Evolutionary conservation across 2,113 vertebrate species (phyloP).

Genomic region (Crotalus horridus): DNA sequence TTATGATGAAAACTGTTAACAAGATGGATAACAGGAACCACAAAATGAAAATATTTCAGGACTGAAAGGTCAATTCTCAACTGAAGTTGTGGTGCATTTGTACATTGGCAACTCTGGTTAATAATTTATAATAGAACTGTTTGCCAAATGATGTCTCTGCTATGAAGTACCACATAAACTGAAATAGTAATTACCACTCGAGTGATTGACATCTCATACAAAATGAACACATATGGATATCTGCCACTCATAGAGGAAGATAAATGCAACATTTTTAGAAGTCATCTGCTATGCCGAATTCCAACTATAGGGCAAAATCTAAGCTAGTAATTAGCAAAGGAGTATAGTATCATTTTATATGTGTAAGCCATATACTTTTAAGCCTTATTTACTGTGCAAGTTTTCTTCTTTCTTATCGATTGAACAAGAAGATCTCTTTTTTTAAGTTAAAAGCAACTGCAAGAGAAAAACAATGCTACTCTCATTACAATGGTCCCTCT

Average conservation of each 20-base stretch:
- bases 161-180: neutral
- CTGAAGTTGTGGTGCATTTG: fast-evolving
- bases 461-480: neutral
- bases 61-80: neutral
- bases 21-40: fast-evolving
- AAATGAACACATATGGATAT: neutral
- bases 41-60: fast-evolving
- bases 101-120: neutral
- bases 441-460: neutral
- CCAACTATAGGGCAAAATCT: neutral
- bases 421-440: neutral
- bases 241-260: neutral
- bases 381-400: neutral
- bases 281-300: neutral
- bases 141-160: neutral
- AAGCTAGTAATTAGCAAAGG: neutral
- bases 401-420: neutral
- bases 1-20: neutral
- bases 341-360: neutral
- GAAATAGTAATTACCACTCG: conserved; percentile 1
- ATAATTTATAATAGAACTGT: neutral
- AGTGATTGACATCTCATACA: neutral
- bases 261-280: neutral
- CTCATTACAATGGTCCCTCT: neutral
- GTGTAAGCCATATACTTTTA: neutral